Base-by-base conservation (phyloP, 2,797 vertebrate species). In the Liparis tanakae region DNA sequence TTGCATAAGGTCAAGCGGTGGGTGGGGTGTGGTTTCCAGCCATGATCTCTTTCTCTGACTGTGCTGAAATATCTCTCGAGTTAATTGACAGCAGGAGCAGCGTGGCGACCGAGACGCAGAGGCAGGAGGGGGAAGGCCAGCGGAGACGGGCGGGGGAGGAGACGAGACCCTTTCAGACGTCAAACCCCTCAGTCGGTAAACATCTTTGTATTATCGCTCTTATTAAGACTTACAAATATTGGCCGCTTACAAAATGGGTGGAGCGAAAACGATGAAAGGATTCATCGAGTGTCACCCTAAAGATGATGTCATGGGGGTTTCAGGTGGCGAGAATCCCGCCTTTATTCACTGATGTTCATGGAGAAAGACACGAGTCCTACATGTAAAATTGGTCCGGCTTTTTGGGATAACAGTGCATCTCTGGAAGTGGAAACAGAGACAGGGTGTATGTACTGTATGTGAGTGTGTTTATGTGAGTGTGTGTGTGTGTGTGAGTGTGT, bases 1-100 rank as follows among this genome's bases (percentile, higher is more conserved):
- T 90, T 89, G 91, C 72, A 88, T 91, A 79, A 88, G 86, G 91
- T 90, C 90, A 89, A 67, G 71, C 70, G 76, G 43, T 68, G 74
- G 76, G 43, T 68, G 74, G 83, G 70, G 82, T 82, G 70, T 25
- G 39, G 68, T 90, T 87, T 88, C 74, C 80, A 87, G 85, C 85
- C 76, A 56, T 60, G 72, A 86, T 83, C 70, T 74, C 64, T 66
- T 76, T 77, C 65, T 84, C 59, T 8, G 53, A 64, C 73, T 74
- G 57, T 43, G 22, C 55, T 70, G 70, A 70, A 78, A 75, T 67
- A 80, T 78, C 64, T 83, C 46, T 34, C 6, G 44, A 81, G 68
- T 75, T 85, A 82, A 89, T 12, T 78, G 84, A 83, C 79, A 75
- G 68, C 64, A 50, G 55, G 66, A 61, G 59, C 60, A 67, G 39